Conservation (phyloP, 2,113 vertebrate genomes). For the Oryzias melastigma region DNA sequence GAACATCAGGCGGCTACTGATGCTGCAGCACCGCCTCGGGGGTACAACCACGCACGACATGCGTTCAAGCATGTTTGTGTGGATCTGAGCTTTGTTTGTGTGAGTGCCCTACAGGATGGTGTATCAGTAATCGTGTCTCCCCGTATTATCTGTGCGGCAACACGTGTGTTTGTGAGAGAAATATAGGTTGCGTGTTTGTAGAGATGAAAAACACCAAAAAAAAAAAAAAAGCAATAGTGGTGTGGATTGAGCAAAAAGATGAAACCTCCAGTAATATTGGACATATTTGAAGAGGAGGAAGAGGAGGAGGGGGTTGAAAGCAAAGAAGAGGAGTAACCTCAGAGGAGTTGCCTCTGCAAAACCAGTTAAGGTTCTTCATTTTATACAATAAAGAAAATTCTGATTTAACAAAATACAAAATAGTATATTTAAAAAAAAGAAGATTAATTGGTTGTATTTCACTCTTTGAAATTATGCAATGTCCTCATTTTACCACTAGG, state of each 20-base stretch:
- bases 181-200: slow-evolving; percentile 49
- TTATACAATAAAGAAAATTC: neutral
- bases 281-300: slow-evolving; percentile 34
- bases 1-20: slow-evolving; percentile 61
- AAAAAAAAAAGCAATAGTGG: slow-evolving; percentile 30
- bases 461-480: neutral
- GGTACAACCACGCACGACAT: slow-evolving; percentile 25
- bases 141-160: slow-evolving; percentile 18
- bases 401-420: too few species aligned
- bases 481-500: too few species aligned
- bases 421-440: too few species aligned
- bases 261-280: slow-evolving; percentile 47
- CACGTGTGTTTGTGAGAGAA: slow-evolving; percentile 22
- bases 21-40: slow-evolving; percentile 52
- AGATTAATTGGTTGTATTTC: slow-evolving; percentile 1
- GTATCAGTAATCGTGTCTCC: slow-evolving; percentile 41
- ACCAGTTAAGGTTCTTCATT: slow-evolving; percentile 11
- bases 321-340: slow-evolving; percentile 13
- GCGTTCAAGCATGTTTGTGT: slow-evolving; percentile 15
- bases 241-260: slow-evolving; percentile 52
- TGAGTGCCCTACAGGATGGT: slow-evolving; percentile 15
- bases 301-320: slow-evolving; percentile 24
- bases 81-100: slow-evolving; percentile 4
- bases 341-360: slow-evolving; percentile 11
- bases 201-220: slow-evolving; percentile 20